phyloP scores from a whole-genome alignment of 2,113 vertebrate genomes.

The Nesospiza acunhae region DNA sequence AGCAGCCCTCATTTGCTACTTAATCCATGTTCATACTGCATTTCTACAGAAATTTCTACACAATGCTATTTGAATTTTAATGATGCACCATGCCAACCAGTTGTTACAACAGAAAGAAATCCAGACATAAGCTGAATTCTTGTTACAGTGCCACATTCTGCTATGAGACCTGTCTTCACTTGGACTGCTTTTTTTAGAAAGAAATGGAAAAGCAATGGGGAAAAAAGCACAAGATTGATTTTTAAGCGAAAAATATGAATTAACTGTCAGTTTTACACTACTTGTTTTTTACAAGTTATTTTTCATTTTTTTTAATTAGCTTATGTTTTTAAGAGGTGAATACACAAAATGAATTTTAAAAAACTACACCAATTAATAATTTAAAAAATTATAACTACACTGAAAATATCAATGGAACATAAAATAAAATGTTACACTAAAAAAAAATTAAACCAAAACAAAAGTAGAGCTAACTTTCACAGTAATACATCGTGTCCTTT shows the following conservation, averaged over 20 bases:
- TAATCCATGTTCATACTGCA: neutral
- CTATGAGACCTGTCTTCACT: neutral
- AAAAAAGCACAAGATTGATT: neutral
- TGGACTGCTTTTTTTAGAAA: neutral
- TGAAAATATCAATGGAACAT: neutral
- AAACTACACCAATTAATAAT: neutral
- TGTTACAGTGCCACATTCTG: neutral
- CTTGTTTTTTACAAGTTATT: neutral
- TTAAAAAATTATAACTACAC: neutral
- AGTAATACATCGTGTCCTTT: neutral
- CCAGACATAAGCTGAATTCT: neutral
- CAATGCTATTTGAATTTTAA: conserved; percentile 11
- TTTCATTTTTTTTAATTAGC: neutral
- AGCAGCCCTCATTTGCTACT: neutral
- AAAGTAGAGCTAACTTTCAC: neutral
- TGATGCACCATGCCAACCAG: neutral
- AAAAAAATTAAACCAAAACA: neutral
- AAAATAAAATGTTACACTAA: neutral
- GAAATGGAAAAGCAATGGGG: neutral
- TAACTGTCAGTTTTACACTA: neutral
- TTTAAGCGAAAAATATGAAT: neutral
- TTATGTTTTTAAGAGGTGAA: neutral
- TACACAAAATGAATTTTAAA: neutral
- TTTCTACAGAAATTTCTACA: conserved; percentile 21
- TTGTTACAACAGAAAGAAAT: neutral